These are phyloP conservation scores for Rostratula benghalensis DNA, from an alignment of 2,113 vertebrate genomes.

Conservation along the genomic window DNA sequence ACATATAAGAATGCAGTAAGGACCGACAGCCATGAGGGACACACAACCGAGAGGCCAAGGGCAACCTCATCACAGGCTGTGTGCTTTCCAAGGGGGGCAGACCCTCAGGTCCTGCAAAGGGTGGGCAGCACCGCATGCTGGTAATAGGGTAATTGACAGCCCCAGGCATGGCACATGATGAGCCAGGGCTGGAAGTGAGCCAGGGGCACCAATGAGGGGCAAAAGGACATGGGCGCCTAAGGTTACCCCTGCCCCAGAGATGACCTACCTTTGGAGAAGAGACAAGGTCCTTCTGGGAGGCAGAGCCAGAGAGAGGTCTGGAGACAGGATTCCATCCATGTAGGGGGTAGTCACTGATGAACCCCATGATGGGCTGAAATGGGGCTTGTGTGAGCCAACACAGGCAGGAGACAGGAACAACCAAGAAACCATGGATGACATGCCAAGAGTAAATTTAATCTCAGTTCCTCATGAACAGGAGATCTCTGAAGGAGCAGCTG, in stretches of 20 bases:
- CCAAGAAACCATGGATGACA: background rate
- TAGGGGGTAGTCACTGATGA: background rate
- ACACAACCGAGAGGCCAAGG: rapidly evolving
- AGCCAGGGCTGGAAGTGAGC: background rate
- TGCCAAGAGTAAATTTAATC: background rate
- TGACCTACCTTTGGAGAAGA: background rate
- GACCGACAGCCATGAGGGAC: background rate
- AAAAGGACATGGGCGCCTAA: rapidly evolving
- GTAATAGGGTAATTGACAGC: rapidly evolving
- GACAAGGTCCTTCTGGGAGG: background rate
- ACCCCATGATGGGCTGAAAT: rapidly evolving
- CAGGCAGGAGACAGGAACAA: background rate
- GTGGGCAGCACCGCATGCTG: no score
- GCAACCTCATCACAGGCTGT: background rate
- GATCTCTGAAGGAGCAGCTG: background rate
- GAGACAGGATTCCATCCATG: rapidly evolving
- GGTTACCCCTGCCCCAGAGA: background rate
- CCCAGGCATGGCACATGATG: rapidly evolving
- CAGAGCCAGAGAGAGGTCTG: background rate
- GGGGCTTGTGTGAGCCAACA: background rate
- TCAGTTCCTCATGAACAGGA: background rate
- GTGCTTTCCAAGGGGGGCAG: rapidly evolving
- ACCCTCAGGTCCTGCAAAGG: background rate
- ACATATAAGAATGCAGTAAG: background rate
- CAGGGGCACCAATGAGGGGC: background rate